Percentiles rank a stretch among this genome's conserved stretches.
Conservation (phyloP, 2,888 invertebrate genomes). For the Lathronympha strigana region DNA sequence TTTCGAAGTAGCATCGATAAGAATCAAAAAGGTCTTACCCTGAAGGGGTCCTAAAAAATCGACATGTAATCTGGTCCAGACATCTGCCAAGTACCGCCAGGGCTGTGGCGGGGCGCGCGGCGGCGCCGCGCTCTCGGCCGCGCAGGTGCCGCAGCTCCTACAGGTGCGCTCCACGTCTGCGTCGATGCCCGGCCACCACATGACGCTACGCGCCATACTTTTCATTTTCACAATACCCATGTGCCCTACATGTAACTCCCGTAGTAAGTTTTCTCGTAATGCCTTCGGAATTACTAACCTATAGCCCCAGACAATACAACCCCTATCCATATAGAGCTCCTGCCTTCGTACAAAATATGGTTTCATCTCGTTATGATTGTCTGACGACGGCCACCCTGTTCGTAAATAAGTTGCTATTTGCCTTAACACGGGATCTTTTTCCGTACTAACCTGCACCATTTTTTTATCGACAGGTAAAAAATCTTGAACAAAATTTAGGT, state of each 20-base stretch:
- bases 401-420: background rate
- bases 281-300: background rate
- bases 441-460: background rate
- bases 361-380: background rate
- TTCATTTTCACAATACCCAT: constrained; percentile 19
- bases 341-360: background rate
- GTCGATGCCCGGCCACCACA: constrained; percentile 24
- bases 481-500: constrained; percentile 6
- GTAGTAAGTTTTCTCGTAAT: background rate
- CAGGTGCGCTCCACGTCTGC: background rate
- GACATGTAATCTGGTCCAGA: too few species aligned
- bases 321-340: background rate
- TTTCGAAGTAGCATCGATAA: too few species aligned
- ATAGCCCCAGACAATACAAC: constrained; percentile 12
- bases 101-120: constrained; percentile 3
- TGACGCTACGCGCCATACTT: constrained; percentile 8
- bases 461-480: background rate
- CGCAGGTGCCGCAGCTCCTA: constrained; percentile 1
- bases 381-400: background rate
- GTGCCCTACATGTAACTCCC: constrained; percentile 9
- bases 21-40: too few species aligned
- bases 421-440: constrained; percentile 6
- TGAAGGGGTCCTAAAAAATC: too few species aligned
- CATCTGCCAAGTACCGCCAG: too few species aligned
- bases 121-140: constrained; percentile 12